phyloP scores from a whole-genome alignment of 1,140 invertebrate species.

The Heliconius hewitsoni region DNA sequence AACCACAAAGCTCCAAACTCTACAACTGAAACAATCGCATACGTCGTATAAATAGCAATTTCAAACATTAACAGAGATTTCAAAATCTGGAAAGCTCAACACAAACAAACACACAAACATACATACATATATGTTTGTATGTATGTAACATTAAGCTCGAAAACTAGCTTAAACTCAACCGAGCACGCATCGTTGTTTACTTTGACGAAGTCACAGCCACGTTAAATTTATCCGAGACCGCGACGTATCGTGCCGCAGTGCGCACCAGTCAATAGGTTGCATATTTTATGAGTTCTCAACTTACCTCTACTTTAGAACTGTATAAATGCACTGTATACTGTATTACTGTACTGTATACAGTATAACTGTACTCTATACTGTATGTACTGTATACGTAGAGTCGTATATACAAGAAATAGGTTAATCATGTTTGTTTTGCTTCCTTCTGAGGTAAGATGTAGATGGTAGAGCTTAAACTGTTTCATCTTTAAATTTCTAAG shows the following conservation, averaged over 20 bases:
- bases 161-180: conserved; percentile 55
- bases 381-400: not conserved
- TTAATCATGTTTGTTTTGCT: conserved; percentile 9
- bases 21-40: conserved; percentile 14
- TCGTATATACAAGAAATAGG: not conserved
- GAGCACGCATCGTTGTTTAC: conserved; percentile 64
- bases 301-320: conserved; percentile 45
- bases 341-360: not conserved
- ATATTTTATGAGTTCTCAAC: conserved; percentile 70
- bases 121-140: not conserved
- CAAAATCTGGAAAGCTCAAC: conserved; percentile 47
- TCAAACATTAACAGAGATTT: conserved; percentile 48
- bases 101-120: conserved; percentile 53
- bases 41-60: conserved; percentile 17
- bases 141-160: conserved; percentile 43
- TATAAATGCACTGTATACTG: conserved; percentile 14
- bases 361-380: not conserved
- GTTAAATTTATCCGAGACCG: conserved; percentile 59
- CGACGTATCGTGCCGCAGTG: conserved; percentile 63
- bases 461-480: not conserved
- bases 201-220: conserved; percentile 65
- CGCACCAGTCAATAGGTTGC: conserved; percentile 70
- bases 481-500: not conserved
- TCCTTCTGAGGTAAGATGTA: not conserved
- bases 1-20: conserved; percentile 8